phyloP scores from a whole-genome alignment of 2,888 invertebrate species.

The Venusia cambrica region DNA sequence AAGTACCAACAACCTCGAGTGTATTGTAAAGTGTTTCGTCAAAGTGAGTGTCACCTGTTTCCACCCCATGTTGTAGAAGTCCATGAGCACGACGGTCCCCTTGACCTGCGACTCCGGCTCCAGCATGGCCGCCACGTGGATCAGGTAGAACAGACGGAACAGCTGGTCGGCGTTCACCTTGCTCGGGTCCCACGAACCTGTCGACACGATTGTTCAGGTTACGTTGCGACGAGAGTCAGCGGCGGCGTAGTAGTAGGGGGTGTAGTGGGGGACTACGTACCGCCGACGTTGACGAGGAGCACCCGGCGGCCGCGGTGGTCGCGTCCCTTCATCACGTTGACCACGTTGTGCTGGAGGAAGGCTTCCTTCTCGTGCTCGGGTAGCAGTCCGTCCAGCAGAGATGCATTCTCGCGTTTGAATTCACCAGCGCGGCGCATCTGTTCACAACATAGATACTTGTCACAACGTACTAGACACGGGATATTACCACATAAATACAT shows the following conservation, averaged over 20 bases:
- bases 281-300: constrained; percentile 87
- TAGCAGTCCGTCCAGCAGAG: constrained; percentile 83
- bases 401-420: constrained; percentile 87
- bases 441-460: constrained; percentile 4
- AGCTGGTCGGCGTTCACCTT: constrained; percentile 87
- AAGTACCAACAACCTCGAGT: no score
- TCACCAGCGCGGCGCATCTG: constrained; percentile 89
- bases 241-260: no score
- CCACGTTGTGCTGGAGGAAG: constrained; percentile 86
- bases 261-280: no score
- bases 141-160: constrained; percentile 89
- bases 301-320: constrained; percentile 89
- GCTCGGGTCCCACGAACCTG: constrained; percentile 88
- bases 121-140: constrained; percentile 86
- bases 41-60: constrained; percentile 79
- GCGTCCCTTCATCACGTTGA: constrained; percentile 87
- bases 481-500: constrained; percentile 2
- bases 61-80: constrained; percentile 89
- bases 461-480: not conserved
- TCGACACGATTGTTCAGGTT: no score
- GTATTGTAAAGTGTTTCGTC: no score
- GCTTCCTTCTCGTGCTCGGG: constrained; percentile 85
- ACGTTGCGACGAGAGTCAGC: no score
- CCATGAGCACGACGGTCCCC: constrained; percentile 91
- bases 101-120: constrained; percentile 88